Evolutionary conservation across 1,140 invertebrate genomes (phyloP), one percentile per base, ranked within the genome.

Genomic region (Drosophila sproati): DNA sequence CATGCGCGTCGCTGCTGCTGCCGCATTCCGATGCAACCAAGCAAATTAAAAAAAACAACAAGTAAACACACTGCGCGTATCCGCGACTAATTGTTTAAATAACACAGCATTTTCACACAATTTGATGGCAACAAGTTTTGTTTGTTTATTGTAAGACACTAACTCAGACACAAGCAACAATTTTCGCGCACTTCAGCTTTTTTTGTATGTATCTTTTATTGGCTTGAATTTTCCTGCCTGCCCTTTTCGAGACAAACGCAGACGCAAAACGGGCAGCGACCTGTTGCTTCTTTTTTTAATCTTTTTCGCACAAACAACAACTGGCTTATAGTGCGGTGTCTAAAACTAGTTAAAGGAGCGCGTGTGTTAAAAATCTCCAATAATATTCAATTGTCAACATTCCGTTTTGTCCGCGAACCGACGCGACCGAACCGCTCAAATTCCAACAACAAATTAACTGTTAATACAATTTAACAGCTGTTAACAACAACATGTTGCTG

Each of bases 141-240:
- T 73, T 60, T 77, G 60, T 81, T 81, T 82, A 63, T 67, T 78
- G 55, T 45, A 57, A 47, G 37, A 43, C 41, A 56, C 59, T 55
- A 79, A 55, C 51, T 28, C 48, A 62, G 39, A 67, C 43, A 71
- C 41, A 59, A 43, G 66, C 47, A 56, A 62, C 69, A 76, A 77
- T 80, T 79, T 86, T 89, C 80, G 80, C 83, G 81, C 73, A 83
- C 63, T 80, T 77, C 72, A 66, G 76, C 67, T 77, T 87, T 87
- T 80, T 87, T 80, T 83, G 85, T 88, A 89, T 88, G 83, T 88
- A 88, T 88, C 83, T 87, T 87, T 83, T 89, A 87, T 87, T 88
- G 80, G 73, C 85, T 88, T 73, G 62, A 80, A 73, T 88, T 87
- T 83, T 82, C 77, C 80, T 61, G 66, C 54, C 62, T 83, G 83